Evolutionary conservation across 2,113 vertebrate species (phyloP).

Genomic region (Bufo bufo): DNA sequence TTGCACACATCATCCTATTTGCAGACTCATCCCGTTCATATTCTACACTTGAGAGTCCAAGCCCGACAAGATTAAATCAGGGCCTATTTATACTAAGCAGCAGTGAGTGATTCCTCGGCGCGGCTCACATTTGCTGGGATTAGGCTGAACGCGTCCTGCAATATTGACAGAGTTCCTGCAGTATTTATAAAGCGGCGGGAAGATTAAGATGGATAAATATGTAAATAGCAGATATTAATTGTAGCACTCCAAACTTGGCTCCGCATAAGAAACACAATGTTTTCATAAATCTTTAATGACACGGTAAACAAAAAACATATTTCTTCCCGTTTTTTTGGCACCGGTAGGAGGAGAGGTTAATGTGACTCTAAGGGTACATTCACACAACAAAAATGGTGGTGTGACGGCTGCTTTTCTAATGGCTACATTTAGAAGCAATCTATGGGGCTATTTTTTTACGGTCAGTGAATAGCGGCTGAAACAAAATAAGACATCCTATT

Average conservation of each 20-base stretch:
- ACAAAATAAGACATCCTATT: no score
- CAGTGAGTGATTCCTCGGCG: not conserved
- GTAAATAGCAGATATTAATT: constrained; percentile 79
- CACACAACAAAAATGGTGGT: no score
- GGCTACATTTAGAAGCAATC: no score
- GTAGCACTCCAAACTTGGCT: constrained; percentile 65
- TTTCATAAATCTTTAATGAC: constrained; percentile 75
- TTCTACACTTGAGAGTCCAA: not conserved
- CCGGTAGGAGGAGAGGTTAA: constrained; percentile 32
- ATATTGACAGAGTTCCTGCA: constrained; percentile 76
- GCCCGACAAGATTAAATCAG: not conserved
- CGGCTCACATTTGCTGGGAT: constrained; percentile 70
- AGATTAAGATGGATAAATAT: constrained; percentile 78
- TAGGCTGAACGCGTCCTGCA: constrained; percentile 73
- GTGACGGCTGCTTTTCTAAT: no score
- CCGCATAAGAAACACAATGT: constrained; percentile 58
- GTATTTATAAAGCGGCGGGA: constrained; percentile 76
- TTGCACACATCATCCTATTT: not conserved
- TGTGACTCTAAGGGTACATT: not conserved
- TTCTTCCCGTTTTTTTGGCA: constrained; percentile 33
- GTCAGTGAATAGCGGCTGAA: no score
- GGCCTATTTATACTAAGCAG: not conserved
- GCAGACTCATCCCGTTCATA: not conserved
- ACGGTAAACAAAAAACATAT: constrained; percentile 67
- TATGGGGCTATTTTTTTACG: no score